These are phyloP conservation scores for Dolichallabes microphthalmus DNA, from an alignment of 2,113 vertebrate genomes.

Conservation along the genomic window DNA sequence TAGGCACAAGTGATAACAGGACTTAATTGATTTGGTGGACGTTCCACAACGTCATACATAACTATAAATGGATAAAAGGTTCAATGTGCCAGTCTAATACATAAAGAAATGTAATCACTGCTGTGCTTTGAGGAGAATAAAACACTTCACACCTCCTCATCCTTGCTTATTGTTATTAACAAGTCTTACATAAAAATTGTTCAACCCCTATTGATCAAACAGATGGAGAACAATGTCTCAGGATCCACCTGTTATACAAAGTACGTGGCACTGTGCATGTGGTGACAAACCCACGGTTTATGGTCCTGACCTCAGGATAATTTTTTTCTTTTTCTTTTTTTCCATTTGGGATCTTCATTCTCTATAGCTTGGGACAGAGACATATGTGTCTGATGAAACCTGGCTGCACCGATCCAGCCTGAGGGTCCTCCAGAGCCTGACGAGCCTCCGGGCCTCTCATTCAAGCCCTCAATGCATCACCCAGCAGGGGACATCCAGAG, in stretches of 20 bases:
- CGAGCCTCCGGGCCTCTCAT: conserved; percentile 24
- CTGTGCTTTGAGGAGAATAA: neutral
- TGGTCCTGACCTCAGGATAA: conserved; percentile 43
- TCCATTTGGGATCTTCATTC: conserved; percentile 10
- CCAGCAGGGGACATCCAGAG: conserved; percentile 45
- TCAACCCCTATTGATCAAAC: neutral
- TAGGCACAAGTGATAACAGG: neutral
- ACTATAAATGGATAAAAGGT: neutral
- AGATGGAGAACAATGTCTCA: neutral
- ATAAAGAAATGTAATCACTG: neutral
- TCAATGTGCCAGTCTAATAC: neutral
- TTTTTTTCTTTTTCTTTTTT: neutral
- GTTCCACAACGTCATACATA: neutral
- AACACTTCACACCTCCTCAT: neutral
- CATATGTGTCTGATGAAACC: conserved; percentile 60
- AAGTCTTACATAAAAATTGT: neutral
- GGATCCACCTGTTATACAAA: neutral
- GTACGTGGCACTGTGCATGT: neutral
- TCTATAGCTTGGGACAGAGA: conserved; percentile 56
- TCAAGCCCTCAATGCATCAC: conserved; percentile 46
- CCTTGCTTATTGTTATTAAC: neutral
- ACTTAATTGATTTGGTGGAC: neutral
- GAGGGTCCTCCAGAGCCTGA: conserved; percentile 35
- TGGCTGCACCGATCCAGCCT: conserved; percentile 47
- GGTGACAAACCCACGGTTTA: conserved; percentile 6